Percentiles rank a stretch among this genome's conserved stretches.
phyloP scores from a whole-genome alignment of 2,113 vertebrate species.

The Eptesicus fuscus region DNA sequence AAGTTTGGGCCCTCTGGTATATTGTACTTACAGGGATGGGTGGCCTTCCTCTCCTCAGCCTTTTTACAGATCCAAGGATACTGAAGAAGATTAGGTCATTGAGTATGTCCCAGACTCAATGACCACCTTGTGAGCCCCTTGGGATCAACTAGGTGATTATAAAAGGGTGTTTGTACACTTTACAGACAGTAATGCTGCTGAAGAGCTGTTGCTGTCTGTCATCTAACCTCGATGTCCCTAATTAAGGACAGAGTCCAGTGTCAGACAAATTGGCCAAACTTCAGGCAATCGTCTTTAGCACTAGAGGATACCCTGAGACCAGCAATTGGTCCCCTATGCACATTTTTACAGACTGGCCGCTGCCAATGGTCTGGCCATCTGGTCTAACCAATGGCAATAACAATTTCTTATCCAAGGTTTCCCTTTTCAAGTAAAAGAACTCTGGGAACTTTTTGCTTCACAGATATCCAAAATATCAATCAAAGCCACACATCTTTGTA shows the following conservation, averaged over 20 bases:
- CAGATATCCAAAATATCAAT: conserved; percentile 20
- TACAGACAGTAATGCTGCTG: background rate
- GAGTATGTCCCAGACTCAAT: background rate
- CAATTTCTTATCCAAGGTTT: background rate
- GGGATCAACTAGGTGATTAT: background rate
- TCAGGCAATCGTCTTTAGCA: background rate
- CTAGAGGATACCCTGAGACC: background rate
- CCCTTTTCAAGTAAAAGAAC: background rate
- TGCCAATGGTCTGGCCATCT: background rate
- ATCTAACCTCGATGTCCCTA: background rate
- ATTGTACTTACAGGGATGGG: background rate
- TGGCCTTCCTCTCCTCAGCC: background rate
- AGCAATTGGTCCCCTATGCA: background rate
- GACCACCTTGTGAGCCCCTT: background rate
- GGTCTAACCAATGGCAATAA: background rate
- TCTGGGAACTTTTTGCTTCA: background rate
- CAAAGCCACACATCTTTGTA: background rate
- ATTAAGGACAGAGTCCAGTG: background rate
- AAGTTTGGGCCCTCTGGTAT: background rate
- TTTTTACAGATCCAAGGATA: background rate
- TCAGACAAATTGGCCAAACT: background rate
- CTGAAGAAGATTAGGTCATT: background rate
- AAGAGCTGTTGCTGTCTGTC: background rate
- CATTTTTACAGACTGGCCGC: background rate
- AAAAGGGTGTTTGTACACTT: background rate